phyloP scores from a whole-genome alignment of 1,140 invertebrate genomes.

The Leptoteleia sp. region DNA sequence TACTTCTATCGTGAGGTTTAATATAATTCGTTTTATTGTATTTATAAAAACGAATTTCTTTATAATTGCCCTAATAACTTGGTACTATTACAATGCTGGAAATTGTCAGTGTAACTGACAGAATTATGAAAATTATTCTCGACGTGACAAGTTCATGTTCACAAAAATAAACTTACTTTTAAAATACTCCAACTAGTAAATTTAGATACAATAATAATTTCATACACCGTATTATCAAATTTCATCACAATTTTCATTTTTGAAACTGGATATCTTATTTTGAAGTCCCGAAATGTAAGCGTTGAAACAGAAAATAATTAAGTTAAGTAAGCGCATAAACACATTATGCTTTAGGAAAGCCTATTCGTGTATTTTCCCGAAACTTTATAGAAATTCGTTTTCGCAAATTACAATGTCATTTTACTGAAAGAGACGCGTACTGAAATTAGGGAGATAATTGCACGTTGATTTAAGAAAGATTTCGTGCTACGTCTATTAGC shows the following conservation, averaged over 20 bases:
- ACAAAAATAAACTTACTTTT: not conserved
- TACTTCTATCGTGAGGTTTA: too few relatives aligned
- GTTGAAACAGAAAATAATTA: slow-evolving; percentile 52
- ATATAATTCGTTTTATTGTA: too few relatives aligned
- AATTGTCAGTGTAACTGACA: slow-evolving; percentile 5
- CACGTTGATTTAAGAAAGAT: slow-evolving; percentile 69
- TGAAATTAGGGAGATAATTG: slow-evolving; percentile 70
- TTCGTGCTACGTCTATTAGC: slow-evolving; percentile 9
- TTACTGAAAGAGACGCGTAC: slow-evolving; percentile 43
- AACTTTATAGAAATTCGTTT: slow-evolving; percentile 77
- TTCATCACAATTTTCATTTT: not conserved
- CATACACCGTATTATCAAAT: too few relatives aligned
- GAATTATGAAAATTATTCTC: slow-evolving; percentile 1
- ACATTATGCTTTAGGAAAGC: slow-evolving; percentile 41
- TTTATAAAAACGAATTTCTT: too few relatives aligned
- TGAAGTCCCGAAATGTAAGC: slow-evolving; percentile 22
- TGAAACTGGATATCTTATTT: slow-evolving; percentile 2
- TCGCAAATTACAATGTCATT: slow-evolving; percentile 66
- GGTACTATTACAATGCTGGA: not conserved
- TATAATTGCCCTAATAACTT: not conserved
- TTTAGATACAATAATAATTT: too few relatives aligned
- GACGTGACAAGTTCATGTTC: slow-evolving; percentile 3
- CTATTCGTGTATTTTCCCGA: slow-evolving; percentile 35
- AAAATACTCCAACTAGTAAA: too few relatives aligned
- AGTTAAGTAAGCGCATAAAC: slow-evolving; percentile 71